Evolutionary conservation across 92 coral and sea anemone genomes (phyloP), one percentile per base, ranked within the genome.

Genomic region (Pocillopora meandrina): DNA sequence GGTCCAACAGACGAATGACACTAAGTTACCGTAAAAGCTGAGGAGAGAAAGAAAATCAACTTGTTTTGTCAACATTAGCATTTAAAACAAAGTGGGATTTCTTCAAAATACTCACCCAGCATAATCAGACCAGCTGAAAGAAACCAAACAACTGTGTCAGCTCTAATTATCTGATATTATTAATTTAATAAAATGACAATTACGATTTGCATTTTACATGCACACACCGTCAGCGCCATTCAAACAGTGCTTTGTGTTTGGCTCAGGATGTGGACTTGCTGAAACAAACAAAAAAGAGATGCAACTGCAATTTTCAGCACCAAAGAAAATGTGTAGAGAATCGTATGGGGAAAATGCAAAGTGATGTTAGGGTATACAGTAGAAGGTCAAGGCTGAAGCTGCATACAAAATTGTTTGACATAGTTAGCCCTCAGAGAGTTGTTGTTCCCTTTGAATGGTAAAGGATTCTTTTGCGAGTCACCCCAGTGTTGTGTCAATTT

Each of bases 161-260:
- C 72, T 42, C 12, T 17, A 11, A 4, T 15, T 18, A 47, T 15
- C 16, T 0, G 19, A 9, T 23, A 57, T 33, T 20, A 15, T 26
- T 15, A 1, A 9, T n/a, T n/a, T 16, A n/a, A 47, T 56, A 67
- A 56, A n/a, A 9, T 56, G 31, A 58, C 15, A 72, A 35, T 9
- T 14, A 16, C 17, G 58, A 10, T 9, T 72, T 18, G 56, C n/a
- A 8, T 64, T 4, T 19, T 34, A 6, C 5, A 17, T 57, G 19
- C 15, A 83, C 89, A 62, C 90, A 94, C 98, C 99, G 87, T 97
- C 99, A 62, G 99, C 99, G 82, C 99, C 99, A 93, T 97, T 97
- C 60, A 97, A 86, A 78, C 99, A 97, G 82, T 97, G 99, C 66
- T 82, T 90, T 11, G 99, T 97, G 87, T 97, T 97, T 14, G 99